These are phyloP conservation scores for Amphipyra berbera DNA, from an alignment of 2,888 invertebrate genomes.

Conservation along the genomic window DNA sequence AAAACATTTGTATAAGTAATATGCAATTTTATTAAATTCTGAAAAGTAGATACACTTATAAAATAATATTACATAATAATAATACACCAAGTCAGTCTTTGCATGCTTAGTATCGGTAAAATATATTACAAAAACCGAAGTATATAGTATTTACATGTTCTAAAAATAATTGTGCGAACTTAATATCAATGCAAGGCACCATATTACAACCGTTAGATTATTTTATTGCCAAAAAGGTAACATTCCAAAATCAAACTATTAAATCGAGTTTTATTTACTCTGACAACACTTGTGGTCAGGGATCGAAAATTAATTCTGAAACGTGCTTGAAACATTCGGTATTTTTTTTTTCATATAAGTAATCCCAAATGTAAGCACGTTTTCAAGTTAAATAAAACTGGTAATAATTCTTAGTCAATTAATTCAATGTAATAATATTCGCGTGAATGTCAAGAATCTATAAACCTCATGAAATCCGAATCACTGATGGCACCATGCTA, in stretches of 20 bases:
- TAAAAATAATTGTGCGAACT: conserved; percentile 50
- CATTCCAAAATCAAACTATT: conserved; percentile 9
- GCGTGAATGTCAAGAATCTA: background rate
- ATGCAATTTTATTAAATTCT: conserved; percentile 75
- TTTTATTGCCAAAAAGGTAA: conserved; percentile 53
- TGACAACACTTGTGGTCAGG: conserved; percentile 8
- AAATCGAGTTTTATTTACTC: conserved; percentile 8
- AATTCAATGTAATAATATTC: conserved; percentile 4
- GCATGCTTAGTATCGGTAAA: conserved; percentile 88
- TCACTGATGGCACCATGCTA: conserved; percentile 50
- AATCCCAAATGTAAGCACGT: background rate
- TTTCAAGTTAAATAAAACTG: conserved; percentile 1
- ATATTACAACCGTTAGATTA: conserved; percentile 52
- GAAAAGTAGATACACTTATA: conserved; percentile 81
- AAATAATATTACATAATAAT: conserved; percentile 77
- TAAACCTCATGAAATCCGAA: conserved; percentile 7
- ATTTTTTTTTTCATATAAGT: background rate
- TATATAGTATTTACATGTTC: conserved; percentile 58
- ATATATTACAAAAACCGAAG: conserved; percentile 71
- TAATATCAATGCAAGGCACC: conserved; percentile 63
- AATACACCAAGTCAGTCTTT: conserved; percentile 90
- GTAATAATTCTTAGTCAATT: conserved; percentile 6
- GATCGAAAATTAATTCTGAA: background rate
- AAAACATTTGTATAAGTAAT: conserved; percentile 67
- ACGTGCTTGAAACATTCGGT: background rate